Evolutionary conservation across 2,888 invertebrate species (phyloP).

Genomic region (Chalcosyrphus nemorum): DNA sequence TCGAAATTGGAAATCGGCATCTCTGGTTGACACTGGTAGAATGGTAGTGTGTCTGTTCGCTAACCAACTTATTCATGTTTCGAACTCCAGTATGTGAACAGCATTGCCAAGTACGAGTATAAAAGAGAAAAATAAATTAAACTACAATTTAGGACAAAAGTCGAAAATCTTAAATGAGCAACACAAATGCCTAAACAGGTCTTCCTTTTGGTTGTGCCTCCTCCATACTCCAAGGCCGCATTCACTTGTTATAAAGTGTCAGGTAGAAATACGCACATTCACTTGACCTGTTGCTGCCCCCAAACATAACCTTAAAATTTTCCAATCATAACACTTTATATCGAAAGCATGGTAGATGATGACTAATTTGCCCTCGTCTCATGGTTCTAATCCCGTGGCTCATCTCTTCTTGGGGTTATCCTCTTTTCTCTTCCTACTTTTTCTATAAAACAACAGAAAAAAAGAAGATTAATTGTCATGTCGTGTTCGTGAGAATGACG

Average conservation of each 20-base stretch:
- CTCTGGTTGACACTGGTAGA: too few relatives aligned
- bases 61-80: too few relatives aligned
- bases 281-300: conserved; percentile 38
- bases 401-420: conserved; percentile 2
- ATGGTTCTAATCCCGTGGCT: conserved; percentile 50
- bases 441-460: conserved; percentile 44
- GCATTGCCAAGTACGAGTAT: too few relatives aligned
- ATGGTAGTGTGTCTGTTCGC: too few relatives aligned
- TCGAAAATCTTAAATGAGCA: too few relatives aligned
- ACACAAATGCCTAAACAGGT: too few relatives aligned
- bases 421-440: conserved; percentile 5
- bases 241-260: background rate
- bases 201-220: too few relatives aligned
- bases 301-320: conserved; percentile 44
- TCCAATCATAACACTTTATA: conserved; percentile 38
- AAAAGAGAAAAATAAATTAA: too few relatives aligned
- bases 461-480: conserved; percentile 67
- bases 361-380: conserved; percentile 53
- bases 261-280: background rate
- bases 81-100: too few relatives aligned
- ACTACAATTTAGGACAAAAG: too few relatives aligned
- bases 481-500: conserved; percentile 67
- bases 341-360: conserved; percentile 25
- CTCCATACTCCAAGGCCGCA: background rate
- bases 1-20: too few relatives aligned